Conservation (phyloP, 2,797 vertebrate genomes). For the Rhabdophis nuchalis region DNA sequence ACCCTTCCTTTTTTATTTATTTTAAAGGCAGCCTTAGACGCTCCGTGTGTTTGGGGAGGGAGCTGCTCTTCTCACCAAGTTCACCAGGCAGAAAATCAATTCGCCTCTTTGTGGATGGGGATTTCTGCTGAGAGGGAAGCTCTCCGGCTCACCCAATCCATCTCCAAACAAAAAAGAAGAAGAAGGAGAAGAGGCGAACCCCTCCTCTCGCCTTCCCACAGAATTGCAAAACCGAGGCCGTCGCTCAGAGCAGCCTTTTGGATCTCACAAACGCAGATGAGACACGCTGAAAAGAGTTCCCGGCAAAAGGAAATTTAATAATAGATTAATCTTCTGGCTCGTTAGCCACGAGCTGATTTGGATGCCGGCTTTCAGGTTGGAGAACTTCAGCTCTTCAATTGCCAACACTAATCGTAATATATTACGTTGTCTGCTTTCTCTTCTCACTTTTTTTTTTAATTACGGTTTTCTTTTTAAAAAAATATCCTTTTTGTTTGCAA, state of each 20-base stretch:
- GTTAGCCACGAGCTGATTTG: neutral
- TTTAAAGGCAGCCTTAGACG: neutral
- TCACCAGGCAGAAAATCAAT: neutral
- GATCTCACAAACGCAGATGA: neutral
- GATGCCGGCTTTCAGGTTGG: neutral
- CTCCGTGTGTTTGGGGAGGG: neutral
- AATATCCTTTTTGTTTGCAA: neutral
- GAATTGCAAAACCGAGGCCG: neutral
- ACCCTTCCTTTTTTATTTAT: neutral
- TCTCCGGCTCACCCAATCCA: neutral
- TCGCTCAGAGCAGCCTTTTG: neutral
- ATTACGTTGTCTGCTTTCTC: neutral
- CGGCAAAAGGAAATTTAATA: neutral
- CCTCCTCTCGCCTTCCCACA: neutral
- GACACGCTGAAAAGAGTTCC: neutral
- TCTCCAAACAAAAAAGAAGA: neutral
- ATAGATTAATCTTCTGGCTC: neutral
- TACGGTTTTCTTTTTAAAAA: neutral
- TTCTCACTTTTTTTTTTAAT: neutral
- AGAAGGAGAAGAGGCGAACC: fast-evolving
- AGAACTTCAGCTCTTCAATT: neutral
- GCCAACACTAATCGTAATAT: neutral
- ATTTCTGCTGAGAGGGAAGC: neutral
- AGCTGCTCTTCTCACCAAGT: neutral
- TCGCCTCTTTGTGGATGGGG: neutral